Percentiles rank a stretch among this genome's conserved stretches.
phyloP scores from a whole-genome alignment of 2,113 vertebrate genomes.

The Seriola dumerili region DNA sequence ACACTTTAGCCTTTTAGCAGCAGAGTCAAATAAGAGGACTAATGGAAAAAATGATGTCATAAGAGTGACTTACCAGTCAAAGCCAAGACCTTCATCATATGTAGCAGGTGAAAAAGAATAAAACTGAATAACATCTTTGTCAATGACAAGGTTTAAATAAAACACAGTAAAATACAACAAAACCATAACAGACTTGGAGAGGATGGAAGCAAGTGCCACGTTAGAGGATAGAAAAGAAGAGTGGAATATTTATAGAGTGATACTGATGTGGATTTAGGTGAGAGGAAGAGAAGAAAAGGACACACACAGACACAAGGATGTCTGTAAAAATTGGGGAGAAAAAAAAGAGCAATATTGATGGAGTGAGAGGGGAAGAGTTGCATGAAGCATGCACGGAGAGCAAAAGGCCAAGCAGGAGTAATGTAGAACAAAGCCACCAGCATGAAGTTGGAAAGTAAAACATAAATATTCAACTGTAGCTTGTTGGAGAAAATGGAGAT shows the following conservation, averaged over 20 bases:
- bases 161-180: not conserved
- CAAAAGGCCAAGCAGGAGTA: constrained; percentile 38
- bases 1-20: not conserved
- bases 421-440: constrained; percentile 39
- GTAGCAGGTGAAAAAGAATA: not conserved
- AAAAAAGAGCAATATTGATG: constrained; percentile 41
- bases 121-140: constrained; percentile 1
- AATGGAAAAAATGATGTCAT: not conserved
- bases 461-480: constrained; percentile 40
- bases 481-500: constrained; percentile 33
- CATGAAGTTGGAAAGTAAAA: constrained; percentile 24
- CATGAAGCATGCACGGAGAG: constrained; percentile 34
- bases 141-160: constrained; percentile 4
- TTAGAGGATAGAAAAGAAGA: constrained; percentile 28
- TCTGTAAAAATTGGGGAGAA: not conserved
- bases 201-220: not conserved
- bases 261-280: constrained; percentile 39
- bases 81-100: not conserved
- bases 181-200: not conserved
- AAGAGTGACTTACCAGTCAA: not conserved
- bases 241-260: constrained; percentile 49
- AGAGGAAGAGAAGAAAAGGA: constrained; percentile 20
- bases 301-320: constrained; percentile 20
- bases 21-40: not conserved
- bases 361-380: constrained; percentile 57